A percentile compares a stretch with the other conserved stretches of the same genome.
phyloP scores from a whole-genome alignment of 2,797 vertebrate species.

The Aulostomus chinensis region DNA sequence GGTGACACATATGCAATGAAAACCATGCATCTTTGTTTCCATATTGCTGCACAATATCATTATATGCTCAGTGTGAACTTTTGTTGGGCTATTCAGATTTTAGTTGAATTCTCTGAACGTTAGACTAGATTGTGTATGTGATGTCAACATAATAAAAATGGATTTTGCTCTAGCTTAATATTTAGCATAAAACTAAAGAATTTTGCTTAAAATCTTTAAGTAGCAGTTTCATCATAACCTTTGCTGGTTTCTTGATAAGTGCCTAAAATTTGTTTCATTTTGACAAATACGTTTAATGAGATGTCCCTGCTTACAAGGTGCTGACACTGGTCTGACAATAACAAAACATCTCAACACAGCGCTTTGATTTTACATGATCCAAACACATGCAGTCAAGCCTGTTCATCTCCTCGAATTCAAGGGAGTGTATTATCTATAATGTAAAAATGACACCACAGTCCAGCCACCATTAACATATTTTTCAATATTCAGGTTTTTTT shows the following conservation, averaged over 20 bases:
- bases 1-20: too few relatives aligned
- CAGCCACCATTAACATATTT: slow-evolving; percentile 39
- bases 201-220: slow-evolving; percentile 50
- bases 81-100: slow-evolving; percentile 36
- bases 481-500: slow-evolving; percentile 42
- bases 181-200: slow-evolving; percentile 28
- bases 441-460: slow-evolving; percentile 19
- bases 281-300: slow-evolving; percentile 57
- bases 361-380: slow-evolving; percentile 13
- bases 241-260: slow-evolving; percentile 73
- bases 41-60: slow-evolving; percentile 40
- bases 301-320: slow-evolving; percentile 53
- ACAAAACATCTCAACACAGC: slow-evolving; percentile 14
- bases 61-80: slow-evolving; percentile 29
- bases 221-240: slow-evolving; percentile 44
- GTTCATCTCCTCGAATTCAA: too few relatives aligned
- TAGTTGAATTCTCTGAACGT: slow-evolving; percentile 30
- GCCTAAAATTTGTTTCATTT: slow-evolving; percentile 75
- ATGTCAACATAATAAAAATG: slow-evolving; percentile 33
- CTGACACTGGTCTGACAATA: slow-evolving; percentile 49
- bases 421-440: too few relatives aligned
- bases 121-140: slow-evolving; percentile 39
- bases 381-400: slow-evolving; percentile 5
- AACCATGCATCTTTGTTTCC: too few relatives aligned
- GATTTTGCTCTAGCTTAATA: slow-evolving; percentile 37